A percentile compares a stretch with the other conserved stretches of the same genome.
These are phyloP conservation scores for Meandrina meandrites DNA, from an alignment of 92 coral and sea anemone genomes.

Conservation along the genomic window DNA sequence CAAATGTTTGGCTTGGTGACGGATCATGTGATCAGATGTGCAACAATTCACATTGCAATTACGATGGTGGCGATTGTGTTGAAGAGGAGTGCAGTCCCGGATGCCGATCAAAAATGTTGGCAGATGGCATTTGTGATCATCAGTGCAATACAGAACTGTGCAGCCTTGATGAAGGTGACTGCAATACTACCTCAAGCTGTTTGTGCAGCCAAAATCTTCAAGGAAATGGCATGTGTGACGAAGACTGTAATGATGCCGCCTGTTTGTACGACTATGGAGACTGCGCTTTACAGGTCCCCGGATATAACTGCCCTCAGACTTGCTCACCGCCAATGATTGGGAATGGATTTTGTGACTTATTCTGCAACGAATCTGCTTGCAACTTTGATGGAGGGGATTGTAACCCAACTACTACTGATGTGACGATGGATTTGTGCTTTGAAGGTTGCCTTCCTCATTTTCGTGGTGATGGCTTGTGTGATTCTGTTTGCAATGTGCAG, in stretches of 20 bases:
- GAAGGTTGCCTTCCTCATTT: constrained; percentile 58
- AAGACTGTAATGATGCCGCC: constrained; percentile 45
- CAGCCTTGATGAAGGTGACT: constrained; percentile 55
- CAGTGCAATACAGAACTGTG: constrained; percentile 59
- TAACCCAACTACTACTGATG: background rate
- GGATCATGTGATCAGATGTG: constrained; percentile 63
- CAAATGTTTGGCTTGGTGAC: constrained; percentile 61
- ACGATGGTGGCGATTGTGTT: constrained; percentile 64
- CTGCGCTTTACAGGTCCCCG: constrained; percentile 31
- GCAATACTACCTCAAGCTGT: constrained; percentile 27
- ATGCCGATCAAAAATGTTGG: constrained; percentile 49
- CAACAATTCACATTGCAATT: constrained; percentile 46
- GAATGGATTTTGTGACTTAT: constrained; percentile 53
- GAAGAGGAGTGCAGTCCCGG: constrained; percentile 47
- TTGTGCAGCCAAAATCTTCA: constrained; percentile 28
- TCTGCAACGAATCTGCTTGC: constrained; percentile 40
- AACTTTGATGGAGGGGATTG: constrained; percentile 60
- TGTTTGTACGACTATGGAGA: constrained; percentile 74
- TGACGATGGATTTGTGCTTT: background rate
- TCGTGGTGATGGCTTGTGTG: constrained; percentile 62
- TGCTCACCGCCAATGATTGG: constrained; percentile 63
- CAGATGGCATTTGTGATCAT: constrained; percentile 69
- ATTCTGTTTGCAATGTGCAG: constrained; percentile 65
- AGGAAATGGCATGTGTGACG: constrained; percentile 61
- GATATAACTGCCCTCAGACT: constrained; percentile 40